A percentile compares a stretch with the other conserved stretches of the same genome.
These are phyloP conservation scores for Zaprionus camerounensis DNA, from an alignment of 1,140 invertebrate genomes.

Conservation along the genomic window DNA sequence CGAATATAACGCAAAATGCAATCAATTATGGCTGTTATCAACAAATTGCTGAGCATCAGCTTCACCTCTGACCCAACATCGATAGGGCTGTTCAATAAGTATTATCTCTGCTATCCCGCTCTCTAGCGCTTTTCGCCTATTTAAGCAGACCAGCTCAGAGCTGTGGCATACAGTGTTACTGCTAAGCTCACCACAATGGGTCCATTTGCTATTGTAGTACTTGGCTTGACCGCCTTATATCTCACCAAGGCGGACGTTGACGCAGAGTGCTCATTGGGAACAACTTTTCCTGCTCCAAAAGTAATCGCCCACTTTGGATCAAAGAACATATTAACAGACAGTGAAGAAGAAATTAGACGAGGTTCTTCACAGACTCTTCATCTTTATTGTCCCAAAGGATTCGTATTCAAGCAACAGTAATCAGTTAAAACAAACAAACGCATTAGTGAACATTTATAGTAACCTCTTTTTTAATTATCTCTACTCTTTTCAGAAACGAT, in stretches of 20 bases:
- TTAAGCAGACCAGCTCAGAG: background rate
- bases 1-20: background rate
- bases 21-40: background rate
- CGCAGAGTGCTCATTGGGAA: background rate
- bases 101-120: background rate
- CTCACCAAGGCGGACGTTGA: background rate
- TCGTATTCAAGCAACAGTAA: background rate
- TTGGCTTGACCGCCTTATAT: background rate
- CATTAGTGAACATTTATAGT: too few relatives aligned
- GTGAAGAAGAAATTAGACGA: background rate
- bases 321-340: background rate
- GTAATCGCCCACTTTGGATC: slow-evolving; percentile 6
- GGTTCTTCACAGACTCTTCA: background rate
- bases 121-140: background rate
- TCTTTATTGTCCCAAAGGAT: background rate
- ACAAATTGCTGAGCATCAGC: background rate
- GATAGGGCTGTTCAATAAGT: background rate
- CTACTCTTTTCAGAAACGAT: background rate
- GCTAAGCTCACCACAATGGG: background rate
- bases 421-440: background rate
- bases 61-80: background rate
- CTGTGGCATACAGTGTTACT: background rate
- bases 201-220: background rate
- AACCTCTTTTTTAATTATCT: background rate
- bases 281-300: background rate